Conservation (phyloP, 2,888 invertebrate genomes). For the Formica aserva region DNA sequence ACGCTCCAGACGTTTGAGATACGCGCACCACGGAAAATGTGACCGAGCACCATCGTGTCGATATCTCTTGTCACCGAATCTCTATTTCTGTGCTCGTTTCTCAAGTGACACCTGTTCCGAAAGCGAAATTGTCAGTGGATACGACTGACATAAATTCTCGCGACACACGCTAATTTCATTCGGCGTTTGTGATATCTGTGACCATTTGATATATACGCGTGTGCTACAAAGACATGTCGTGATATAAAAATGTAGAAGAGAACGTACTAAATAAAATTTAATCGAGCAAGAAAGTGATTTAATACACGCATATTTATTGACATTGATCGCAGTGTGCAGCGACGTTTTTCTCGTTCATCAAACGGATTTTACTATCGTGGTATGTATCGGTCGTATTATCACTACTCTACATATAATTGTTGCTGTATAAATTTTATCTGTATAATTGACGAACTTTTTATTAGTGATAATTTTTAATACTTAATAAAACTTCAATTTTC, state of each 20-base stretch:
- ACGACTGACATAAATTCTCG: background rate
- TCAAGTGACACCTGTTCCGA: conserved; percentile 44
- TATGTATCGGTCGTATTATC: conserved; percentile 32
- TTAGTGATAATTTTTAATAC: background rate
- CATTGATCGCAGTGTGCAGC: conserved; percentile 26
- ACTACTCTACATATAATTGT: background rate
- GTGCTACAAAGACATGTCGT: conserved; percentile 1
- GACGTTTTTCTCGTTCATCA: background rate
- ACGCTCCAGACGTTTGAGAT: conserved; percentile 82
- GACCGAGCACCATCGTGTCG: conserved; percentile 60
- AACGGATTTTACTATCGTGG: conserved; percentile 57
- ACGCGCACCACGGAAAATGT: conserved; percentile 81
- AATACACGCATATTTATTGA: conserved; percentile 3
- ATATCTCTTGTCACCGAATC: conserved; percentile 22
- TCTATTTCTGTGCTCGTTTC: conserved; percentile 32
- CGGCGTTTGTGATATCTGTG: conserved; percentile 9
- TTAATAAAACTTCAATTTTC: background rate
- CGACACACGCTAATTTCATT: background rate
- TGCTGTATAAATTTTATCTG: background rate
- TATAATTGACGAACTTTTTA: background rate
- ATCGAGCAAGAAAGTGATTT: conserved; percentile 13
- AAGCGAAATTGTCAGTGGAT: conserved; percentile 14
- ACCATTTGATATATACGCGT: conserved; percentile 14
- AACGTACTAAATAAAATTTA: conserved; percentile 3
- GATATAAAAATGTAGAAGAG: conserved; percentile 38